phyloP scores from a whole-genome alignment of 2,888 invertebrate genomes.

The Nomada lathburiana region DNA sequence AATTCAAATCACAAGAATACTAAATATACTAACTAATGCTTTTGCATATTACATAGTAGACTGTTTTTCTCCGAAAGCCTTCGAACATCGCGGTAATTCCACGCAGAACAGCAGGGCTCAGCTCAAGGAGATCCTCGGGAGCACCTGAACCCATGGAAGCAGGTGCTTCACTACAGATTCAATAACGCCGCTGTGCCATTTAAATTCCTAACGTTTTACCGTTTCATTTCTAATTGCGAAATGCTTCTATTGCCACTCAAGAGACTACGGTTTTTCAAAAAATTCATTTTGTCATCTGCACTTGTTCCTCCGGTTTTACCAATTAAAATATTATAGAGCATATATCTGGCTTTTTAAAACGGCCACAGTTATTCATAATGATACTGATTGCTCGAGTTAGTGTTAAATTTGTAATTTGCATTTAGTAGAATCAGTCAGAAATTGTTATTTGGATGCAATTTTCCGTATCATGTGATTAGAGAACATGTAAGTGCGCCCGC shows the following conservation, averaged over 20 bases:
- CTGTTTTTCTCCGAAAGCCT: constrained; percentile 30
- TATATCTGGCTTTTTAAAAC: too few species aligned
- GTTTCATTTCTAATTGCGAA: constrained; percentile 24
- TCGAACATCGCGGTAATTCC: constrained; percentile 34
- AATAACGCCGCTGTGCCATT: constrained; percentile 51
- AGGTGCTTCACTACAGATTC: constrained; percentile 61
- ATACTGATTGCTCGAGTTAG: too few species aligned
- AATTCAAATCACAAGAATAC: neutral
- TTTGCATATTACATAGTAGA: constrained; percentile 2
- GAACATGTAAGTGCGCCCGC: constrained; percentile 12
- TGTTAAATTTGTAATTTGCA: too few species aligned
- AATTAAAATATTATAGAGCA: neutral
- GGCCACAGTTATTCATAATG: too few species aligned
- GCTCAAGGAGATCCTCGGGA: constrained; percentile 46
- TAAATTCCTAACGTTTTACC: constrained; percentile 52
- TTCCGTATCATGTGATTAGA: constrained; percentile 1
- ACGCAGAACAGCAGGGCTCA: constrained; percentile 7
- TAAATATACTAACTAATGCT: neutral
- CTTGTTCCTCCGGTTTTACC: neutral
- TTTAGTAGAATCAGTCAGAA: neutral
- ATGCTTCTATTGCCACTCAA: constrained; percentile 20
- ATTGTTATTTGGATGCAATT: constrained; percentile 16
- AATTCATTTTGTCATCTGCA: neutral
- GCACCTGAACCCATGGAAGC: constrained; percentile 63
- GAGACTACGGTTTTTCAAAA: neutral